phyloP scores from a whole-genome alignment of 1,140 invertebrate species.

The Panagrolaimus sp. region DNA sequence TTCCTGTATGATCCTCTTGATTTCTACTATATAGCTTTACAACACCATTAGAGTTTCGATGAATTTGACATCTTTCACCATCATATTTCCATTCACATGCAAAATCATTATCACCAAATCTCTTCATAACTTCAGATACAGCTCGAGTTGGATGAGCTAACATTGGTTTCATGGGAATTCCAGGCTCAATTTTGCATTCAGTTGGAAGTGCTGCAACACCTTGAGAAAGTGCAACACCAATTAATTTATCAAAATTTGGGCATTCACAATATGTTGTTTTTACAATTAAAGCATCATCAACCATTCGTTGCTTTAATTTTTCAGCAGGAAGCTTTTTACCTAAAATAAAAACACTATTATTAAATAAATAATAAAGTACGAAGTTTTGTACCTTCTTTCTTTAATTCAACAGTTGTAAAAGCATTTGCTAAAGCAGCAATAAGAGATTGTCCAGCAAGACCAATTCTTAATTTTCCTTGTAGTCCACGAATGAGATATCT shows the following conservation, averaged over 20 bases:
- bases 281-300: slow-evolving; percentile 71
- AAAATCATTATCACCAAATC: slow-evolving; percentile 85
- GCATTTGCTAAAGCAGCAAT: slow-evolving; percentile 80
- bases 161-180: slow-evolving; percentile 93
- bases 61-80: slow-evolving; percentile 89
- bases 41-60: slow-evolving; percentile 59
- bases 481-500: slow-evolving; percentile 84
- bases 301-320: slow-evolving; percentile 72
- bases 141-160: slow-evolving; percentile 94
- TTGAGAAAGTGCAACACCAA: slow-evolving; percentile 73
- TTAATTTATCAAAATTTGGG: slow-evolving; percentile 83
- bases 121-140: slow-evolving; percentile 73
- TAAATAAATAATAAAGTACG: background rate
- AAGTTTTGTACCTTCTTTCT: slow-evolving; percentile 32
- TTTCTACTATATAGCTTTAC: slow-evolving; percentile 87
- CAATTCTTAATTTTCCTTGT: slow-evolving; percentile 87
- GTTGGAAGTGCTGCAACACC: slow-evolving; percentile 73
- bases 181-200: slow-evolving; percentile 68
- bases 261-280: slow-evolving; percentile 95
- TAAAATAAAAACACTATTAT: slow-evolving; percentile 48
- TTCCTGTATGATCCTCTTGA: slow-evolving; percentile 93
- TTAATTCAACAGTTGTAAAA: slow-evolving; percentile 59
- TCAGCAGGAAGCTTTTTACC: slow-evolving; percentile 64
- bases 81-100: slow-evolving; percentile 99
- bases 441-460: slow-evolving; percentile 90